Conservation (phyloP, 1,140 invertebrate species). For the Idris sp. region DNA sequence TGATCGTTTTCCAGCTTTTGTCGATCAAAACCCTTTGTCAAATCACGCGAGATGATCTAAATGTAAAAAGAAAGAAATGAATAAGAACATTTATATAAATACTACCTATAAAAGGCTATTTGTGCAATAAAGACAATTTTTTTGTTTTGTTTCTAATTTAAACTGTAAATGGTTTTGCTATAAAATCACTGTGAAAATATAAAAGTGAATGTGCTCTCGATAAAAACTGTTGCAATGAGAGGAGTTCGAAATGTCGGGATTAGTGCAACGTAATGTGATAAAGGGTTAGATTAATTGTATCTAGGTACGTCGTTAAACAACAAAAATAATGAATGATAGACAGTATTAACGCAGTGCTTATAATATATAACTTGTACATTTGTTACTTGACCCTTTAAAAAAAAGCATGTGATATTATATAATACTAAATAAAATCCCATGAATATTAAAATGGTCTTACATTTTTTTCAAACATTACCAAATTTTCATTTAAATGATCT, state of each 20-base stretch:
- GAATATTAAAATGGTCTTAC: constrained; percentile 10
- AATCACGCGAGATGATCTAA: constrained; percentile 11
- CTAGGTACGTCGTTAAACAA: constrained; percentile 22
- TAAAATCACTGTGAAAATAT: too few relatives aligned
- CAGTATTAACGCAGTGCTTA: constrained; percentile 55
- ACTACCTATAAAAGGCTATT: neutral
- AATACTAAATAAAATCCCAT: constrained; percentile 39
- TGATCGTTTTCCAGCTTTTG: too few relatives aligned
- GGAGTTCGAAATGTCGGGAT: too few relatives aligned
- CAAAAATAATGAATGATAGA: constrained; percentile 32
- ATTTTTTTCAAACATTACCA: constrained; percentile 1
- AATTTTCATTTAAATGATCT: neutral
- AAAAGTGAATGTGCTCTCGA: too few relatives aligned
- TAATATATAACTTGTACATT: constrained; percentile 41
- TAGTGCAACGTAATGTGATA: constrained; percentile 48
- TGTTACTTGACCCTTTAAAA: constrained; percentile 30
- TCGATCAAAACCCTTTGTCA: too few relatives aligned
- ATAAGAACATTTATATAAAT: neutral
- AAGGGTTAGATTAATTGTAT: constrained; percentile 42
- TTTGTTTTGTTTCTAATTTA: too few relatives aligned
- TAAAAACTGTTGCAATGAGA: too few relatives aligned
- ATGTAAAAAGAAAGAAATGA: constrained; percentile 24
- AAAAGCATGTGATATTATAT: constrained; percentile 45
- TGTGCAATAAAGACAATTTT: neutral
- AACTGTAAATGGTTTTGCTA: neutral